Percentiles rank a stretch among this genome's conserved stretches.
Conservation (phyloP, 2,113 vertebrate genomes). For the Sander lucioperca region DNA sequence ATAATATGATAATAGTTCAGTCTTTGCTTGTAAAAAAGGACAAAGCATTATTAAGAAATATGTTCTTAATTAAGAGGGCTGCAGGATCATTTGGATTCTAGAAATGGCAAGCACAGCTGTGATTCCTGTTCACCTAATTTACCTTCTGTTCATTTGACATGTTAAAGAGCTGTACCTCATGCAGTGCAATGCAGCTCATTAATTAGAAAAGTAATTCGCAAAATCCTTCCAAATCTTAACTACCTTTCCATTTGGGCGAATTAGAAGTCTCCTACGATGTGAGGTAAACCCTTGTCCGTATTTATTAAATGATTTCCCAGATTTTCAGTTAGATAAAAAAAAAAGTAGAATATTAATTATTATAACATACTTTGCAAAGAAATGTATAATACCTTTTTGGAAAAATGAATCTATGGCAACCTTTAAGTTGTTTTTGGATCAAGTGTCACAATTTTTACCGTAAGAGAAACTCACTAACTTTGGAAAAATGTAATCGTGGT, state of each 20-base stretch:
- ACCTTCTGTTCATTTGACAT: background rate
- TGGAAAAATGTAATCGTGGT: too few species aligned
- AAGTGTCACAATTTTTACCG: too few species aligned
- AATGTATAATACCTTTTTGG: too few species aligned
- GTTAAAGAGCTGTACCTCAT: conserved; percentile 4
- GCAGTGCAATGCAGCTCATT: conserved; percentile 10
- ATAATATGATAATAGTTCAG: background rate
- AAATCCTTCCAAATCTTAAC: conserved; percentile 18
- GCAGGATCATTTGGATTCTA: conserved; percentile 9
- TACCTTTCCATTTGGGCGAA: background rate
- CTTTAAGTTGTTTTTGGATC: too few species aligned
- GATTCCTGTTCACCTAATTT: background rate
- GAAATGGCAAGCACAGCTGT: conserved; percentile 7
- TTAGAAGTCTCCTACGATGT: background rate
- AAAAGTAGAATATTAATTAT: too few species aligned
- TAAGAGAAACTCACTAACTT: too few species aligned
- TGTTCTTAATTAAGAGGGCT: background rate
- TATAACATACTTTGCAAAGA: too few species aligned
- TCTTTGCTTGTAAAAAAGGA: background rate
- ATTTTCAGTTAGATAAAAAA: too few species aligned
- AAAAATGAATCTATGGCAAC: too few species aligned
- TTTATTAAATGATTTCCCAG: too few species aligned
- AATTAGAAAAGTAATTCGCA: conserved; percentile 11
- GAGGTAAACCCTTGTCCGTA: too few species aligned
- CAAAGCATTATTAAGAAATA: background rate